Evolutionary conservation across 2,888 invertebrate species (phyloP).

Genomic region (Macropis europaea): DNA sequence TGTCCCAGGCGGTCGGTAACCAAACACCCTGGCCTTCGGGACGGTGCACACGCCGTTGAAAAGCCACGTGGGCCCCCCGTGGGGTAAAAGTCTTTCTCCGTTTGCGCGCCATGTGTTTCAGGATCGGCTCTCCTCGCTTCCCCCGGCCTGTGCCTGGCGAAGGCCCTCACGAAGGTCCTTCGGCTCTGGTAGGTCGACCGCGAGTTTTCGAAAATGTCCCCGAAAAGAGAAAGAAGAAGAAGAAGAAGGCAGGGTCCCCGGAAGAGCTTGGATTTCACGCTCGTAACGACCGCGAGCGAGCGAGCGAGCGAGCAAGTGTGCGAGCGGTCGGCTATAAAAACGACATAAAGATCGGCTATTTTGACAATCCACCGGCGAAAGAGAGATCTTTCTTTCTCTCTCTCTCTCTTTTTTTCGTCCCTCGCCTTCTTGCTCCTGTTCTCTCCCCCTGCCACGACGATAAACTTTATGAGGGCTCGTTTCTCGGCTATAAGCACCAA

Average conservation of each 20-base stretch:
- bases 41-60: slow-evolving; percentile 56
- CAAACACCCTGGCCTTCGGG: slow-evolving; percentile 54
- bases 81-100: slow-evolving; percentile 77
- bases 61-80: slow-evolving; percentile 74
- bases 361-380: slow-evolving; percentile 73
- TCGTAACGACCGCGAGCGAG: slow-evolving; percentile 66
- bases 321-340: slow-evolving; percentile 73
- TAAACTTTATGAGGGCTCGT: slow-evolving; percentile 77
- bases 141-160: slow-evolving; percentile 25
- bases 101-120: slow-evolving; percentile 77
- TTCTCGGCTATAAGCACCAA: slow-evolving; percentile 58
- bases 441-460: slow-evolving; percentile 55
- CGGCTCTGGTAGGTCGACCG: slow-evolving; percentile 21
- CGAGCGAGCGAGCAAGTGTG: too few relatives aligned
- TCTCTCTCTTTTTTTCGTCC: neutral
- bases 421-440: slow-evolving; percentile 11
- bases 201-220: slow-evolving; percentile 58
- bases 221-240: slow-evolving; percentile 23
- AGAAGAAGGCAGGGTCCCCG: slow-evolving; percentile 42
- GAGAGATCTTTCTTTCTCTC: slow-evolving; percentile 38
- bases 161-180: slow-evolving; percentile 45
- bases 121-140: slow-evolving; percentile 32
- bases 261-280: slow-evolving; percentile 73
- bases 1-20: slow-evolving; percentile 62
- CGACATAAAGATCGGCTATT: slow-evolving; percentile 78